Base-by-base conservation (phyloP, 2,888 invertebrate genomes). In the Aplocera efformata region DNA sequence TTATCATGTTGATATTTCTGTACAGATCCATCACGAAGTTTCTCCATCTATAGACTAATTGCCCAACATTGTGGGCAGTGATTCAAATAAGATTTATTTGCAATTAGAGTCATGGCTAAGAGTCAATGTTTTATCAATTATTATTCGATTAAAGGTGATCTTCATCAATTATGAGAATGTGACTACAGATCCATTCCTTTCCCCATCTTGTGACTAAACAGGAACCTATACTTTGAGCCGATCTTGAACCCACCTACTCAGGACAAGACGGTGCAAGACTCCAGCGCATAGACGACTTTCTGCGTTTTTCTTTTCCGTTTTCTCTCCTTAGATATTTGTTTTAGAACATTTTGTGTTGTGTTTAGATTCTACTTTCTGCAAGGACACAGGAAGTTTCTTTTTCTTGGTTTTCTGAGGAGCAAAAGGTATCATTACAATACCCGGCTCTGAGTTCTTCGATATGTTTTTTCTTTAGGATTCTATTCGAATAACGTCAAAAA, bases 211-310 rank as follows among this genome's bases (percentile, higher is more conserved):
- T 72, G 57, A 68, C 70, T 74, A 70, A 74, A 36, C 24, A 40
- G 36, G 31, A 27, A 62, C 50, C 59, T 53, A 48, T 56, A 60
- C 56, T 50, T 22, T 54, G 42, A 56, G 50, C 79, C 79, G 82
- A 50, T 67, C 84, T 86, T 88, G 84, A 84, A 81, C 62, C 82
- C 81, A 74, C 55, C 33, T 72, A 78, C 76, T 63, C 53, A 76
- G 79, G 81, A 78, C 82, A 84, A 86, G 85, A 72, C 81, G 83
- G 81, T 72, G 67, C 57, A 58, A 66, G 42, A 38, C 42, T 35
- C 39, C 77, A 48, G 59, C 67, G 60, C 68, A 74, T 67, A 63
- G 67, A 63, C 55, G 60, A 58, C 36, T 55, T 41, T 52, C 61
- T 48, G 55, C 53, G 47, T 54, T 56, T 56, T 61, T 59, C 60